Percentiles rank a stretch among this genome's conserved stretches.
phyloP scores from a whole-genome alignment of 2,888 invertebrate species.

The Ptilodon capucinus region DNA sequence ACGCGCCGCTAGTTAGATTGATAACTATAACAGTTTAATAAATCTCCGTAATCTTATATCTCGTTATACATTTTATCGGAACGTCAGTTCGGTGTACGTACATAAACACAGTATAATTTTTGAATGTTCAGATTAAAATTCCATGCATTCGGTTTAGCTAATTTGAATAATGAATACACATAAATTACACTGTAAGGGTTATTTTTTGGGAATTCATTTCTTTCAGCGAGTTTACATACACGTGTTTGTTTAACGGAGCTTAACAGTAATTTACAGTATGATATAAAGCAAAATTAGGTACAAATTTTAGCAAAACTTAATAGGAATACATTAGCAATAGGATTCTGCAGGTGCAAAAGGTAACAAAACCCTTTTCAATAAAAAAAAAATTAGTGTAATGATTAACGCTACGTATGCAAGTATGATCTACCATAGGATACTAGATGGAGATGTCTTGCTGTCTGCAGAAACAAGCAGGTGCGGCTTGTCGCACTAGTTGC shows the following conservation, averaged over 20 bases:
- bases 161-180: constrained; percentile 43
- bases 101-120: constrained; percentile 27
- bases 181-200: constrained; percentile 36
- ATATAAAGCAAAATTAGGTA: no score
- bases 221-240: constrained; percentile 12
- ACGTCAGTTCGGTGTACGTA: constrained; percentile 19
- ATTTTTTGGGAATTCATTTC: constrained; percentile 26
- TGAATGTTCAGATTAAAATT: constrained; percentile 45
- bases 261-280: constrained; percentile 4
- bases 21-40: constrained; percentile 27
- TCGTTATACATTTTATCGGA: constrained; percentile 27
- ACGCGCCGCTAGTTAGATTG: not conserved
- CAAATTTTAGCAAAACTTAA: no score
- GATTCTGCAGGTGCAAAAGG: no score
- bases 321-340: no score
- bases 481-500: constrained; percentile 2
- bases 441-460: constrained; percentile 19
- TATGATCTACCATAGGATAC: constrained; percentile 19
- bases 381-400: no score
- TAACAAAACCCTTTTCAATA: no score
- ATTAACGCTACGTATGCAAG: no score
- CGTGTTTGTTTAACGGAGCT: constrained; percentile 16
- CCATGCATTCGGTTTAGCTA: constrained; percentile 36
- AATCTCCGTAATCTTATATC: constrained; percentile 31
- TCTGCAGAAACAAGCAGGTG: constrained; percentile 16